These are phyloP conservation scores for Neomonachus schauinslandi DNA, from an alignment of 2,113 vertebrate species.

Conservation along the genomic window DNA sequence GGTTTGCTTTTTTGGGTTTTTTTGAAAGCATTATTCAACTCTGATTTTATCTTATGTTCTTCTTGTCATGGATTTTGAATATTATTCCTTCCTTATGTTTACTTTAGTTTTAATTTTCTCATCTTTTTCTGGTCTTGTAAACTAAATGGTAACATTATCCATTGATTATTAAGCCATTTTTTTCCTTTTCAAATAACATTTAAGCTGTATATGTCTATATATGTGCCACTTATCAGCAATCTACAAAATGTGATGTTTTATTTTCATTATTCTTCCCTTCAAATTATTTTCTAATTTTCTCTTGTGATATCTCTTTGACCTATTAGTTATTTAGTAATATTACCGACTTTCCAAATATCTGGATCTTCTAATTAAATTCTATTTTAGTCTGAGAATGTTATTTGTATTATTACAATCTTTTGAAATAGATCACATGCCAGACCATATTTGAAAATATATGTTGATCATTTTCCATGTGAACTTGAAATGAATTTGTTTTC, in stretches of 20 bases:
- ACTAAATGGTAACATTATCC: background rate
- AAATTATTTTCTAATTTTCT: background rate
- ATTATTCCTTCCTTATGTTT: background rate
- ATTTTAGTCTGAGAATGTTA: background rate
- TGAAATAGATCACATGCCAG: background rate
- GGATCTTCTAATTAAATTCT: background rate
- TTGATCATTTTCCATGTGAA: background rate
- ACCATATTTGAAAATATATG: too few species aligned
- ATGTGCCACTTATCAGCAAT: background rate
- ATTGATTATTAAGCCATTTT: background rate
- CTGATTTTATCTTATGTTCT: background rate
- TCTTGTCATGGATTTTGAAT: background rate
- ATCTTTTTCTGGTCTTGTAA: background rate
- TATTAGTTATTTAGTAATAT: background rate
- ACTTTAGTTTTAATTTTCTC: background rate
- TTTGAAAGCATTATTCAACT: background rate
- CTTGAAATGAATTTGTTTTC: background rate
- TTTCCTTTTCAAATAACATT: background rate
- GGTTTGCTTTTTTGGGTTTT: background rate
- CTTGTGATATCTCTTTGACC: background rate
- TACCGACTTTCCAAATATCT: background rate
- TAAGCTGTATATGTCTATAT: background rate
- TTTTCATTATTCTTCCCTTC: background rate
- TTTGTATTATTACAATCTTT: background rate
- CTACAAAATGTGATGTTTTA: background rate